phyloP scores from a whole-genome alignment of 1,140 invertebrate genomes.

The Pseudomyrmex concolor region DNA sequence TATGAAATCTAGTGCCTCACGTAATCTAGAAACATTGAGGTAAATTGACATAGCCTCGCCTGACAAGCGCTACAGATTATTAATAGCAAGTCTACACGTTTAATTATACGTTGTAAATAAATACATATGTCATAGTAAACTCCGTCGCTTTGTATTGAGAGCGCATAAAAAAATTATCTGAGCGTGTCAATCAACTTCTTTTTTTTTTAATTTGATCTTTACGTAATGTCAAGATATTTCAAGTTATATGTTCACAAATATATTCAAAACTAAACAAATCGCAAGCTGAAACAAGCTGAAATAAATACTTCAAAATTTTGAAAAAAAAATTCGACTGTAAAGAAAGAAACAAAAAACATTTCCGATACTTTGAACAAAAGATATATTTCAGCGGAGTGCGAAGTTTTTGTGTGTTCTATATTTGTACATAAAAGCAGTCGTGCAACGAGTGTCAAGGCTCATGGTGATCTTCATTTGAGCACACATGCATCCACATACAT shows the following conservation, averaged over 20 bases:
- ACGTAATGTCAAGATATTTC: not conserved
- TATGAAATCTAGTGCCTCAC: constrained; percentile 42
- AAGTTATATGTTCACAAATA: no score
- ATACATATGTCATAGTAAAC: not conserved
- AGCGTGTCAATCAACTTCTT: no score
- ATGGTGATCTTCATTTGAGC: constrained; percentile 52
- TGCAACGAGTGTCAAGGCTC: constrained; percentile 39
- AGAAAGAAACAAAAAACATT: not conserved
- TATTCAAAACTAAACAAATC: no score
- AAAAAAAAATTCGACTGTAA: not conserved
- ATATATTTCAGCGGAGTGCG: constrained; percentile 29
- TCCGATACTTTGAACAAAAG: not conserved
- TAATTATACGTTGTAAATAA: constrained; percentile 29
- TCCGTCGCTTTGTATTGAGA: no score
- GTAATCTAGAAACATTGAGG: constrained; percentile 59
- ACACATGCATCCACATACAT: constrained; percentile 35
- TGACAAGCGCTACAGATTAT: constrained; percentile 62
- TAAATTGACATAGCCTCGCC: constrained; percentile 68
- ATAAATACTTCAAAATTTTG: no score
- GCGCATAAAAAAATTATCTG: no score
- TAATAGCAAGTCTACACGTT: constrained; percentile 59
- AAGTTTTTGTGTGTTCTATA: constrained; percentile 43
- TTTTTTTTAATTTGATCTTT: not conserved
- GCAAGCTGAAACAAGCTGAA: not conserved
- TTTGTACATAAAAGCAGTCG: constrained; percentile 63